phyloP scores from a whole-genome alignment of 2,888 invertebrate species.

The Cryptocheilus praepositus region DNA sequence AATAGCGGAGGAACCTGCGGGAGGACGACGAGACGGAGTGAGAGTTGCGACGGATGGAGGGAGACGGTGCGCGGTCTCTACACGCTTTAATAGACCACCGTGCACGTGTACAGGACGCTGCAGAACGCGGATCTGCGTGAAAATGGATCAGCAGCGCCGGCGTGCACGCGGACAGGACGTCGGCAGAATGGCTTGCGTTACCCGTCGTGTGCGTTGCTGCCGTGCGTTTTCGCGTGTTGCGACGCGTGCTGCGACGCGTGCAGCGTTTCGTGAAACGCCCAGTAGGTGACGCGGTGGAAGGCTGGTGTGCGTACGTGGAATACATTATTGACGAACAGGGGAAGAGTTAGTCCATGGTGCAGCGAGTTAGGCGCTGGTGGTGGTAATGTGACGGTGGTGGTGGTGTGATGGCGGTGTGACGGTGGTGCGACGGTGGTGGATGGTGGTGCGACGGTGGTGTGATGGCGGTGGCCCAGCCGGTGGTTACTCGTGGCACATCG shows the following conservation, averaged over 20 bases:
- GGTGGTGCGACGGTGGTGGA: neutral
- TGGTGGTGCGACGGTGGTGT: slow-evolving; percentile 23
- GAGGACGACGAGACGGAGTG: no score
- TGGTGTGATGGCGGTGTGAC: slow-evolving; percentile 5
- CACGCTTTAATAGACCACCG: neutral
- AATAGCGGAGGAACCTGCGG: no score
- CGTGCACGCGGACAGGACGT: no score
- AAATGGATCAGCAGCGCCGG: no score
- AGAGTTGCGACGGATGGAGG: neutral
- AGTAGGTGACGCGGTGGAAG: neutral
- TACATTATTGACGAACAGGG: slow-evolving; percentile 57
- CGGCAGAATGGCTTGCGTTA: no score
- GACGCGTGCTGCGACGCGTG: no score
- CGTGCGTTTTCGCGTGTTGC: no score
- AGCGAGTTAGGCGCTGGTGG: slow-evolving; percentile 1
- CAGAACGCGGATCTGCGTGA: neutral
- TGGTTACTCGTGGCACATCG: slow-evolving; percentile 62
- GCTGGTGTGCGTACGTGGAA: slow-evolving; percentile 40
- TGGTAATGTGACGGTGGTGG: slow-evolving; percentile 42
- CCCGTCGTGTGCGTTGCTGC: no score
- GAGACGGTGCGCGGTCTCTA: neutral
- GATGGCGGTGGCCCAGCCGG: slow-evolving; percentile 54
- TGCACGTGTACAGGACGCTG: neutral
- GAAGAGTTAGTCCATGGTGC: slow-evolving; percentile 6
- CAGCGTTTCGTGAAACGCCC: neutral